phyloP scores from a whole-genome alignment of 1,140 invertebrate genomes.

The Phymorhynchus buccinoides region DNA sequence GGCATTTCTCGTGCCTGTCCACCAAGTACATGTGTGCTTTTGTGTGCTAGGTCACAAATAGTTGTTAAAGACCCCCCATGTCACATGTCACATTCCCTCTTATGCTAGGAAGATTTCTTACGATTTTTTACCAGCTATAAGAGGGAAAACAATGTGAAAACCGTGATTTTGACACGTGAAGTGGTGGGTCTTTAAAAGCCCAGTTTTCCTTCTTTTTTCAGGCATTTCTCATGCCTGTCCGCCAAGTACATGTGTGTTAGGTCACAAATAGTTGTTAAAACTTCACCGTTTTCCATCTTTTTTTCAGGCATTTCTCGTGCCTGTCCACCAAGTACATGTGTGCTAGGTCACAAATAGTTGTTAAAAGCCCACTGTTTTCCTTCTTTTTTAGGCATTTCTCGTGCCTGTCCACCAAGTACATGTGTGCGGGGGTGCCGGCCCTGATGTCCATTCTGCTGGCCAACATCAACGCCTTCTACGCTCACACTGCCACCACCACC shows the following conservation, averaged over 20 bases:
- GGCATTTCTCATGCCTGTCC: conserved; percentile 98
- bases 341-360: conserved; percentile 97
- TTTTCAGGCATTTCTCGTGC: conserved; percentile 95
- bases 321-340: conserved; percentile 99
- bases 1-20: no score
- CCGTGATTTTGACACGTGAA: no score
- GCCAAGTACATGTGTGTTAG: conserved; percentile 99
- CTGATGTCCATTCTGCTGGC: conserved; percentile 97
- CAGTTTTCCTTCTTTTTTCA: no score
- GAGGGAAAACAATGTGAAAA: no score
- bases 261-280: conserved; percentile 99
- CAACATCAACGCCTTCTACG: conserved; percentile 99
- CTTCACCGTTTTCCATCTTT: conserved; percentile 75
- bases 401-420: conserved; percentile 98
- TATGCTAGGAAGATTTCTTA: no score
- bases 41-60: no score
- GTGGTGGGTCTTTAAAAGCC: no score
- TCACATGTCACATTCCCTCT: no score
- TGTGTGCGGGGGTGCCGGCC: conserved; percentile 98
- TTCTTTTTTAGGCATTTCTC: conserved; percentile 93
- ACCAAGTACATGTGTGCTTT: no score
- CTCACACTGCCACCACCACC: conserved; percentile 94
- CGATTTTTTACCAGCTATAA: no score
- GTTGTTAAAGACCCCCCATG: no score
- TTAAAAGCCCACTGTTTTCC: conserved; percentile 94